These are phyloP conservation scores for Anguilla rostrata DNA, from an alignment of 2,113 vertebrate genomes.

Conservation along the genomic window DNA sequence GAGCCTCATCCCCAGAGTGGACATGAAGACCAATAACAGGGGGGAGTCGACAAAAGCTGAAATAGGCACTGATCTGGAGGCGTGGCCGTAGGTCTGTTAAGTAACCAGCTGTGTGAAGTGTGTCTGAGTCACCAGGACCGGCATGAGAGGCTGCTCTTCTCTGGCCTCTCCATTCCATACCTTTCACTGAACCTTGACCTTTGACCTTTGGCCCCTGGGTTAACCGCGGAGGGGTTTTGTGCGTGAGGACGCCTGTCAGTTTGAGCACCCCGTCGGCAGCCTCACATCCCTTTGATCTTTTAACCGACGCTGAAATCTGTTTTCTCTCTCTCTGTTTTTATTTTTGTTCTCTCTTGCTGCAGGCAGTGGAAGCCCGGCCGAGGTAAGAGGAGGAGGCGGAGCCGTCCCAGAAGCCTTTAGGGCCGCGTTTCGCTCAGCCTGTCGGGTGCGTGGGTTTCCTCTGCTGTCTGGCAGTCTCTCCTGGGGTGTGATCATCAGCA, in stretches of 20 bases:
- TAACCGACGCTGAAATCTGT: background rate
- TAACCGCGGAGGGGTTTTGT: no score
- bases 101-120: no score
- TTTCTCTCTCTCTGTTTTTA: background rate
- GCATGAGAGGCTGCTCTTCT: background rate
- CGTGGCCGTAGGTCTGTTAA: no score
- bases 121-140: background rate
- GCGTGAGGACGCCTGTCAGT: no score
- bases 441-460: background rate
- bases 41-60: background rate
- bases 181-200: background rate
- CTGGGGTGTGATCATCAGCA: background rate
- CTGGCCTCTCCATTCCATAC: no score
- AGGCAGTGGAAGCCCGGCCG: conserved; percentile 63
- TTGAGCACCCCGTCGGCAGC: background rate
- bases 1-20: background rate
- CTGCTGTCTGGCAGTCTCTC: background rate
- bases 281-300: background rate
- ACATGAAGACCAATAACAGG: background rate
- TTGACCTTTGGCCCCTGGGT: background rate
- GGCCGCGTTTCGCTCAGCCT: conserved; percentile 5
- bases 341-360: conserved; percentile 56
- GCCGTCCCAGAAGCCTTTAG: conserved; percentile 23
- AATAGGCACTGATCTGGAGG: background rate
- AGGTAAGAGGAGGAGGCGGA: conserved; percentile 64